Base-by-base conservation (phyloP, 1,140 invertebrate species). In the Subanguina moxae region DNA sequence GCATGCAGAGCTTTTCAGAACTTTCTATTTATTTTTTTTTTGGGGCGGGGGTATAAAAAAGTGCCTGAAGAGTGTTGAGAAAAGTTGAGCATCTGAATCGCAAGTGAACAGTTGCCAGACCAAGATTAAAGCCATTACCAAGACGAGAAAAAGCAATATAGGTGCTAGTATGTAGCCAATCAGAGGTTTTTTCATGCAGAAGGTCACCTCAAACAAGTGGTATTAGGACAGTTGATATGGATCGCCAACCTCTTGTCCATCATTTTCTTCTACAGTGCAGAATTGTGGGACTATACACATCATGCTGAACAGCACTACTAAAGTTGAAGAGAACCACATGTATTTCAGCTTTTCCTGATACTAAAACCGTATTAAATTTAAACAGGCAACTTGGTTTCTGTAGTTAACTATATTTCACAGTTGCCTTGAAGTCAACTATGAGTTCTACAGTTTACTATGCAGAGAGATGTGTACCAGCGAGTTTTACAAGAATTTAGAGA, bases 91-190 rank as follows among this genome's bases (percentile, higher is more conserved):
- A 52, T 70, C 68, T 9, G 65, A 23, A 25, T 70, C 70, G 25
- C 68, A 72, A 11, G 57, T 70, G 27, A 23, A 25, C 68, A 71
- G 74, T 56, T 70, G 68, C 68, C 68, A 70, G 7, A 48, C 67
- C 9, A 70, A 21, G n/a, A 38, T 30, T 17, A 7, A 15, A 71
- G 72, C 72, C 21, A 61, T 57, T 11, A 70, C 19, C 8, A 57
- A 9, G 5, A 70, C 52, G 11, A 70, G 45, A 13, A 66, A 11
- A n/a, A 72, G 8, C 15, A 70, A 30, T 11, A 74, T 21, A 17
- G 68, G 68, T 15, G 68, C 68, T 71, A 74, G 74, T 21, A 70
- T 17, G 56, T 74, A 74, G 58, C 68, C 68, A 21, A 74, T 21
- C 17, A 25, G 15, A 21, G 52, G 52, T 58, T 70, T 70, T 52